phyloP scores from a whole-genome alignment of 2,113 vertebrate species.

The Ailuropoda melanoleuca region DNA sequence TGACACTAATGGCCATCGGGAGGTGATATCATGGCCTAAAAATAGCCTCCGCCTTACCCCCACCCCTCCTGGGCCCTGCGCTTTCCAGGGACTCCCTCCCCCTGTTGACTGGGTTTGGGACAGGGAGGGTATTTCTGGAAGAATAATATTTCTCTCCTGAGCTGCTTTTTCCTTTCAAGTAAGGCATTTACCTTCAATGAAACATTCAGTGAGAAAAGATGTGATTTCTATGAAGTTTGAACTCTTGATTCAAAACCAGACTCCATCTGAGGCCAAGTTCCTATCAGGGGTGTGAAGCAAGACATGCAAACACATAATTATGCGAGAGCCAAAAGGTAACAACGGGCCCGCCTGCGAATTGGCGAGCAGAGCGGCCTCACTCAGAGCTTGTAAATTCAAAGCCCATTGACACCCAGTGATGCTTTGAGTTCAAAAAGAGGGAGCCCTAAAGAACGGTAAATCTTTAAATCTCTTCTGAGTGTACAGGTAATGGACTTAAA shows the following conservation, averaged over 20 bases:
- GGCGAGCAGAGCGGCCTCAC: fast-evolving
- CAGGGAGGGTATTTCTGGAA: conserved; percentile 14
- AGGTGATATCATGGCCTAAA: conserved; percentile 46
- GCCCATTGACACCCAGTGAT: background rate
- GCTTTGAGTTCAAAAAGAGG: background rate
- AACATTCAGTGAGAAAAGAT: background rate
- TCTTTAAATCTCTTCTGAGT: background rate
- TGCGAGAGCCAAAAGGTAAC: fast-evolving
- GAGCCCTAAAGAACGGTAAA: background rate
- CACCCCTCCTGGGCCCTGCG: background rate
- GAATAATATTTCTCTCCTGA: background rate
- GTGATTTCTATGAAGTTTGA: background rate
- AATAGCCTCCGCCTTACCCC: background rate
- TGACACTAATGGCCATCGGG: background rate
- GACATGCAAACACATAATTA: background rate
- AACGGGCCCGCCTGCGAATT: fast-evolving
- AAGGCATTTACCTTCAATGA: background rate
- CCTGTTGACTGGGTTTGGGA: background rate
- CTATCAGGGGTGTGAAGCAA: background rate
- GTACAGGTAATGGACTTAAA: background rate
- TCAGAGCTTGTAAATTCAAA: background rate
- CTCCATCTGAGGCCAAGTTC: background rate
- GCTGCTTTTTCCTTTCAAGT: conserved; percentile 45
- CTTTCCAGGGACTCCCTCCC: conserved; percentile 64
- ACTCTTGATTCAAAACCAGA: background rate